Base-by-base conservation (phyloP, 2,888 invertebrate species). In the Rhodophaea formosa region DNA sequence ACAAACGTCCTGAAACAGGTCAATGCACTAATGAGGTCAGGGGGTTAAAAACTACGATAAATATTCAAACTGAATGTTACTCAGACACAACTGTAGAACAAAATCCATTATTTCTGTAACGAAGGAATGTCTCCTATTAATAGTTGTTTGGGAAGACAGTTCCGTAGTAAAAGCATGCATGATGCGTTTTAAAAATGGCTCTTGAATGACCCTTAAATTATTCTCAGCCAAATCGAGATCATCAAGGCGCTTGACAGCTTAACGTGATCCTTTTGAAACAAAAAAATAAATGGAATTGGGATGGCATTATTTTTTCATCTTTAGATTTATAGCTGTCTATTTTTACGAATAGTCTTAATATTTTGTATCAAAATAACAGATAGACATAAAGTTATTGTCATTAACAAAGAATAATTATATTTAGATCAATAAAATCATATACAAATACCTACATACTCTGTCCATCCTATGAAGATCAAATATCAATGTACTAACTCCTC, bases 221-320 rank as follows among this genome's bases (percentile, higher is more conserved):
- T 69, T 69, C 70, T 61, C 65, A 71, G 59, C 74, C 71, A 77
- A 77, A 74, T 74, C 69, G 71, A 70, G 74, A 69, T 60, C 71
- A 70, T 75, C 71, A 72, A 62, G 62, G 32, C 60, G 62, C 67
- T 64, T 74, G 77, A 77, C 78, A 78, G 70, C 68, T 71, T 59
- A 70, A 65, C 62, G 68, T 68, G 73, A 73, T 72, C 66, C 63
- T 60, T 68, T 59, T 44, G 65, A 72, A 71, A 71, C 45, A 59
- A 60, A 63, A n/a, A 61, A 61, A 59, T 56, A 58, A 49, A 16
- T 57, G 17, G 49, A 53, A 46, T 49, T 12, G 32, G 14, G 16
- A 15, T 51, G 6, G 15, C 8, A 7, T 49, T 51, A 32, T 35
- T 14, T 39, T 12, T 39, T 0, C 39, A 5, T 12, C n/a, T 16